Percentiles rank a stretch among this genome's conserved stretches.
Evolutionary conservation across 64 coral and sea anemone species (phyloP).

Genomic region (Trachythela sp.): DNA sequence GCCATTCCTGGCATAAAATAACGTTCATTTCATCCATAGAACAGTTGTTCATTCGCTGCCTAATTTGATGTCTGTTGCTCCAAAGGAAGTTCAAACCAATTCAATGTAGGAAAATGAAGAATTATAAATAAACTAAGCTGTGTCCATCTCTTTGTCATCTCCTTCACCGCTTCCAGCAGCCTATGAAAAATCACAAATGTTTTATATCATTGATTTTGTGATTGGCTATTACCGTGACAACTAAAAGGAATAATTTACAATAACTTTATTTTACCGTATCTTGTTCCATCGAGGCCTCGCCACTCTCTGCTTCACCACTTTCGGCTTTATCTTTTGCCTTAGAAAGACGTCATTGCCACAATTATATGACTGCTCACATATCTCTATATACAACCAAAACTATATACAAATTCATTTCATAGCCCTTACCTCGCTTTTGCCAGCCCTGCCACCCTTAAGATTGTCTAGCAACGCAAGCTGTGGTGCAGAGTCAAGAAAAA

Average conservation of each 20-base stretch:
- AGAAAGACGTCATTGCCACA: background rate
- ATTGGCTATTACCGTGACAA: background rate
- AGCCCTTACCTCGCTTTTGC: background rate
- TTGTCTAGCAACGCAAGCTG: background rate
- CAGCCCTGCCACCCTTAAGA: background rate
- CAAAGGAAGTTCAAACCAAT: background rate
- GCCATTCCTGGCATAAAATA: too few species aligned
- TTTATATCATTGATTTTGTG: background rate
- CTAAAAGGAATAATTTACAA: background rate
- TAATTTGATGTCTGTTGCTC: background rate
- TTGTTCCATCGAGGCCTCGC: slow-evolving; percentile 18
- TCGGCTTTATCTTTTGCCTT: background rate
- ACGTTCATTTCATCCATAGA: too few species aligned
- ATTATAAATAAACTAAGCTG: background rate
- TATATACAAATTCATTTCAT: background rate
- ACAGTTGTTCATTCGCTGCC: too few species aligned
- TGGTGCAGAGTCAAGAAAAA: background rate
- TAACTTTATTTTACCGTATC: background rate
- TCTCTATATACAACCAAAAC: background rate
- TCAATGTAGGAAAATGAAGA: background rate
- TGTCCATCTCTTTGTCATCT: background rate
- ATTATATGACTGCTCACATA: background rate
- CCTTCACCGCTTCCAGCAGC: background rate
- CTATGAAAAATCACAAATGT: background rate
- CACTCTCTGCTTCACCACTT: background rate